Percentiles rank a stretch among this genome's conserved stretches.
phyloP scores from a whole-genome alignment of 1,140 invertebrate species.

The Macrostomum lignano region DNA sequence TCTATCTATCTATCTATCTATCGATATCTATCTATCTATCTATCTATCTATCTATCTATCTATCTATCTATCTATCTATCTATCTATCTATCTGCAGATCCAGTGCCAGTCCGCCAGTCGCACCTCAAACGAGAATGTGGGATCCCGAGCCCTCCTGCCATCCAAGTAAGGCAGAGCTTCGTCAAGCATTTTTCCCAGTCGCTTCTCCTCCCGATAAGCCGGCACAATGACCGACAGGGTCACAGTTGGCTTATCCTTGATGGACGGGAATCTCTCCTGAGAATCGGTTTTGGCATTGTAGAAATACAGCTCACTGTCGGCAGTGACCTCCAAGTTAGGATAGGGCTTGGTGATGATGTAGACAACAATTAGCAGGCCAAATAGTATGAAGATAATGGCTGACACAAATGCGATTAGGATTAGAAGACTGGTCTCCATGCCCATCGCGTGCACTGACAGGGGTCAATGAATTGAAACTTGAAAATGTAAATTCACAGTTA shows the following conservation, averaged over 20 bases:
- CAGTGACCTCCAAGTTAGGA: conserved; percentile 1
- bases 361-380: conserved; percentile 4
- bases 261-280: conserved; percentile 36
- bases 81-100: no score
- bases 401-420: no score
- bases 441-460: no score
- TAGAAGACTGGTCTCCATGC: no score
- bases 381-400: no score
- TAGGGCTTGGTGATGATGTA: conserved; percentile 6
- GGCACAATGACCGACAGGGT: conserved; percentile 64
- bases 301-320: background rate
- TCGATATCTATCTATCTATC: no score
- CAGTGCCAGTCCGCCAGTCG: no score
- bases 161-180: conserved; percentile 34
- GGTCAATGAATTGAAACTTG: no score
- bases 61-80: no score
- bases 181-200: conserved; percentile 63
- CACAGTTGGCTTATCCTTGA: conserved; percentile 38
- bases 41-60: no score
- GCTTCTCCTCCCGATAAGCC: conserved; percentile 72
- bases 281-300: conserved; percentile 2
- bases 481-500: no score
- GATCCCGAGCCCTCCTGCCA: background rate
- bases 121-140: background rate
- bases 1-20: no score